Evolutionary conservation across 1,140 invertebrate genomes (phyloP).

Genomic region (Bombus terrestris): DNA sequence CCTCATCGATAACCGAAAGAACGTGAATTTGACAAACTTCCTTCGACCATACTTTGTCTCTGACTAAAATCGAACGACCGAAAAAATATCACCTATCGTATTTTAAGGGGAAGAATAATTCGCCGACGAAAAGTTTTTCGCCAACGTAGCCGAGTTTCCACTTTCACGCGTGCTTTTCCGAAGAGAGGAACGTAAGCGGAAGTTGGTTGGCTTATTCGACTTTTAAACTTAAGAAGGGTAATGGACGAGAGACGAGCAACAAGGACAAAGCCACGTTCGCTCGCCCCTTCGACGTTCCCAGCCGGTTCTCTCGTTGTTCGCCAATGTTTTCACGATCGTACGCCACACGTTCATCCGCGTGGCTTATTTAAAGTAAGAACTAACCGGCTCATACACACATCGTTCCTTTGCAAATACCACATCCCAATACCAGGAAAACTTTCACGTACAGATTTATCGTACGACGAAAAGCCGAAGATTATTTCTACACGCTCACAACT

Average conservation of each 20-base stretch:
- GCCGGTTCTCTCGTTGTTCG: background rate
- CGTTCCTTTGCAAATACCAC: no score
- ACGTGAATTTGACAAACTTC: slow-evolving; percentile 52
- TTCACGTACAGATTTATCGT: background rate
- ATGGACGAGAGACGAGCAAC: background rate
- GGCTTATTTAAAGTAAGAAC: slow-evolving; percentile 21
- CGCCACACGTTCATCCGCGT: background rate
- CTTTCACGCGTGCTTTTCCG: slow-evolving; percentile 1
- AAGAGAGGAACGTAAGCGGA: background rate
- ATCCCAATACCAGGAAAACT: background rate
- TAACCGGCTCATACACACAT: background rate
- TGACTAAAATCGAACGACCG: no score
- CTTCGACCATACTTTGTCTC: slow-evolving; percentile 20
- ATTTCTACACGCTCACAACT: background rate
- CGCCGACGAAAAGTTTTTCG: slow-evolving; percentile 2
- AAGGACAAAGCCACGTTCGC: slow-evolving; percentile 9
- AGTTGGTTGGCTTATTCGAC: slow-evolving; percentile 28
- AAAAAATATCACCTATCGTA: background rate
- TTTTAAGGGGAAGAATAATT: background rate
- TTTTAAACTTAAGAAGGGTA: slow-evolving; percentile 24
- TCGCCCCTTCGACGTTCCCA: background rate
- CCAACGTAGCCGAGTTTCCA: background rate
- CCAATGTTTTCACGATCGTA: background rate
- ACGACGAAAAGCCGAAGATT: background rate
- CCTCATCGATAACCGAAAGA: background rate